Percentiles rank a stretch among this genome's conserved stretches.
Evolutionary conservation across 2,888 invertebrate species (phyloP).

Genomic region (Caenorhabditis imperialis): DNA sequence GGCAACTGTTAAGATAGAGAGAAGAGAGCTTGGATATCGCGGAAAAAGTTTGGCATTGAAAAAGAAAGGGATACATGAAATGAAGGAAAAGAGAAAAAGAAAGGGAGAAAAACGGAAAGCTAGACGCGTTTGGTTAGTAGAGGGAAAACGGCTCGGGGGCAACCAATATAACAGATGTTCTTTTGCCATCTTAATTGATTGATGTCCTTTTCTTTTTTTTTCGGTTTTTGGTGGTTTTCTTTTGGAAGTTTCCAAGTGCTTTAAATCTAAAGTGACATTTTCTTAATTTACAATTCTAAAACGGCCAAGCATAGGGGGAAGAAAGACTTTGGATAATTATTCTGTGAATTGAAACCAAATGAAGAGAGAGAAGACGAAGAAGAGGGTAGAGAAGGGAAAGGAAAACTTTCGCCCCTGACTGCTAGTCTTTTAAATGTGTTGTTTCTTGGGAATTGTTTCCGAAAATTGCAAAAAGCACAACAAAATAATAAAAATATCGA

Average conservation of each 20-base stretch:
- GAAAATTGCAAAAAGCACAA: too few species aligned
- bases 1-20: slow-evolving; percentile 26
- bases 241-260: too few species aligned
- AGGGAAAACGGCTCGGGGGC: slow-evolving; percentile 6
- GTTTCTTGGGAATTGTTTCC: too few species aligned
- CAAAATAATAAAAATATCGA: too few species aligned
- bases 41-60: slow-evolving; percentile 32
- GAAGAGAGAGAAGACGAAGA: too few species aligned
- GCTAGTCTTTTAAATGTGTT: too few species aligned
- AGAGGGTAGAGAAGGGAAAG: too few species aligned
- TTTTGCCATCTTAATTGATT: slow-evolving; percentile 35
- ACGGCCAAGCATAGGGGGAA: neutral
- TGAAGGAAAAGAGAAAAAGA: slow-evolving; percentile 17
- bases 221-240: too few species aligned
- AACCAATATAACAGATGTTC: slow-evolving; percentile 39
- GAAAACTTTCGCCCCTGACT: too few species aligned
- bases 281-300: too few species aligned
- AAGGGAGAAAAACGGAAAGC: neutral
- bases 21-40: slow-evolving; percentile 16
- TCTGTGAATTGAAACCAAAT: slow-evolving; percentile 1
- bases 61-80: slow-evolving; percentile 18
- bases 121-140: slow-evolving; percentile 24
- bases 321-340: slow-evolving; percentile 15
- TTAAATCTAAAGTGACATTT: too few species aligned
- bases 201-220: slow-evolving; percentile 10